A percentile compares a stretch with the other conserved stretches of the same genome.
Conservation (phyloP, 2,797 vertebrate genomes). For the Champsocephalus gunnari region DNA sequence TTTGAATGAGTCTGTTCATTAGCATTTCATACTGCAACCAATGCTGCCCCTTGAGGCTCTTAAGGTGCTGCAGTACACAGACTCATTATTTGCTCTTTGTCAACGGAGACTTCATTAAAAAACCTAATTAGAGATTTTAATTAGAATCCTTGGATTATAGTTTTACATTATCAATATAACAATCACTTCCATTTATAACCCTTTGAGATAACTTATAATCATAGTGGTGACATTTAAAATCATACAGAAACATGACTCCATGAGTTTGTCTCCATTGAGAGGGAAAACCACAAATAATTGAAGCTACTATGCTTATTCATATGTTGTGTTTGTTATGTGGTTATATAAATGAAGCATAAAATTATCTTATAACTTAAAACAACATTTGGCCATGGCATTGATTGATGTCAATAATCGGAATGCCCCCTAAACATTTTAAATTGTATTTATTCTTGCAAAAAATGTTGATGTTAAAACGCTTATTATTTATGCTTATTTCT, state of each 20-base stretch:
- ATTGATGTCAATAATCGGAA: too few relatives aligned
- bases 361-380: too few relatives aligned
- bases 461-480: too few relatives aligned
- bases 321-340: neutral
- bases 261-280: neutral
- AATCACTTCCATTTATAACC: constrained; percentile 60
- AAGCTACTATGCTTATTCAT: neutral
- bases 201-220: constrained; percentile 46
- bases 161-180: constrained; percentile 71
- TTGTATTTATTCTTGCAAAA: neutral
- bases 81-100: constrained; percentile 81
- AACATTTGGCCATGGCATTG: too few relatives aligned
- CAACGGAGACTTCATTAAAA: constrained; percentile 79
- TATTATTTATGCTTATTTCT: neutral
- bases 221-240: constrained; percentile 34
- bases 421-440: too few relatives aligned
- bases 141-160: constrained; percentile 77
- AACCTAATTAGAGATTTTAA: constrained; percentile 83
- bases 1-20: constrained; percentile 75
- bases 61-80: constrained; percentile 67
- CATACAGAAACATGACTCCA: constrained; percentile 3
- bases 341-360: neutral
- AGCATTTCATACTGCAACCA: constrained; percentile 73
- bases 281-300: neutral
- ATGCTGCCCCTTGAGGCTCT: constrained; percentile 66